Evolutionary conservation across 2,113 vertebrate genomes (phyloP).

Genomic region (Pseudorasbora parva): DNA sequence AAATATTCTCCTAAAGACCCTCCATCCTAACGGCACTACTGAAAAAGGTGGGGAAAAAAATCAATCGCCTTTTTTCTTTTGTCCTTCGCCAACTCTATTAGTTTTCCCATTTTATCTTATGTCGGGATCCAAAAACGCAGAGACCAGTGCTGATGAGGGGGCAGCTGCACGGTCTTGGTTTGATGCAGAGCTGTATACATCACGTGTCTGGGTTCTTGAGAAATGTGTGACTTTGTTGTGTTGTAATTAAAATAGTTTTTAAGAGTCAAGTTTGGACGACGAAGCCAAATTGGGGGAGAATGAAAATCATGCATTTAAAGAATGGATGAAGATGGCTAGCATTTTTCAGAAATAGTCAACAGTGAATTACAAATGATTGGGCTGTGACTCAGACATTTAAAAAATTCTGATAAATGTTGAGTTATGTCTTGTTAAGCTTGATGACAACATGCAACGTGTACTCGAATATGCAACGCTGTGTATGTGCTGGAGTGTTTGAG

Average conservation of each 20-base stretch:
- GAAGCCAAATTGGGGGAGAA: neutral
- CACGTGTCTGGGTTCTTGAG: neutral
- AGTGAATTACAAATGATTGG: neutral
- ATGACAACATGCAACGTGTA: constrained; percentile 14
- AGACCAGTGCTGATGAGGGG: neutral
- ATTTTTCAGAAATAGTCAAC: neutral
- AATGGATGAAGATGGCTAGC: neutral
- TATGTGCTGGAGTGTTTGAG: constrained; percentile 59
- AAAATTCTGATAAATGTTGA: neutral
- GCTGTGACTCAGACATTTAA: neutral
- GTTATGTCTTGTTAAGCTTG: neutral
- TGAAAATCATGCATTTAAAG: neutral
- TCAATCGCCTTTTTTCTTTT: constrained; percentile 66
- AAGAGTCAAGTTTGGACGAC: no score
- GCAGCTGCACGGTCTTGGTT: neutral
- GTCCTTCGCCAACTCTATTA: constrained; percentile 70
- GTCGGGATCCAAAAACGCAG: constrained; percentile 55
- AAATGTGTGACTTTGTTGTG: neutral
- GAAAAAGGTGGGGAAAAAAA: constrained; percentile 60
- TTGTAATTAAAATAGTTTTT: neutral
- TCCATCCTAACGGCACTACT: constrained; percentile 67
- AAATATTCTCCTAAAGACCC: constrained; percentile 82
- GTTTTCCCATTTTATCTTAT: constrained; percentile 68
- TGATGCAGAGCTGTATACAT: neutral
- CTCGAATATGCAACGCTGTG: constrained; percentile 39